Conservation (phyloP, 2,888 invertebrate species). For the Crepidodera aurea region DNA sequence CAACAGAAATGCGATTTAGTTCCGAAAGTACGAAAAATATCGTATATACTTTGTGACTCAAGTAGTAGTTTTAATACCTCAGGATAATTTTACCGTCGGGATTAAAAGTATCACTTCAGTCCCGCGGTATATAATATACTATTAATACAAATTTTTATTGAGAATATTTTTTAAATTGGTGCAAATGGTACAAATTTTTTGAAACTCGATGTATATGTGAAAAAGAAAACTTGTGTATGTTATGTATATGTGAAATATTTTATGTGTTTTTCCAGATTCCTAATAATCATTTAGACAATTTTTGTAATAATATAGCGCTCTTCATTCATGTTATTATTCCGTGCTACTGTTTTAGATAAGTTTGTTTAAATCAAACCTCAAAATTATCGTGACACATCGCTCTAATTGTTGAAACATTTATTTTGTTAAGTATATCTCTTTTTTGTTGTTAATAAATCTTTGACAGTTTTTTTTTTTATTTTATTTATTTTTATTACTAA, state of each 20-base stretch:
- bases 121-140: too few species aligned
- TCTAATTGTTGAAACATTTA: conserved; percentile 1
- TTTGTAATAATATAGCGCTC: too few species aligned
- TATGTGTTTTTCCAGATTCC: conserved; percentile 10
- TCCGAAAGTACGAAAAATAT: too few species aligned
- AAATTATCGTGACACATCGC: background rate
- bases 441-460: conserved; percentile 15
- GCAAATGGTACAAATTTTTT: background rate
- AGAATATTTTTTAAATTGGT: background rate
- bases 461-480: conserved; percentile 2
- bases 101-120: too few species aligned
- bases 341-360: background rate
- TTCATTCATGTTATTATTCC: background rate
- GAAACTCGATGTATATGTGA: conserved; percentile 1
- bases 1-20: too few species aligned
- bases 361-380: conserved; percentile 17
- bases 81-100: too few species aligned
- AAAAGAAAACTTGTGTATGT: conserved; percentile 6
- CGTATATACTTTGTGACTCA: too few species aligned
- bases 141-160: background rate
- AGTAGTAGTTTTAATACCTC: too few species aligned
- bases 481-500: background rate
- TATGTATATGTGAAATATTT: conserved; percentile 21
- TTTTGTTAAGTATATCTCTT: conserved; percentile 3
- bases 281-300: background rate